Conservation (phyloP, 2,113 vertebrate genomes). For the Xyrauchen texanus region DNA sequence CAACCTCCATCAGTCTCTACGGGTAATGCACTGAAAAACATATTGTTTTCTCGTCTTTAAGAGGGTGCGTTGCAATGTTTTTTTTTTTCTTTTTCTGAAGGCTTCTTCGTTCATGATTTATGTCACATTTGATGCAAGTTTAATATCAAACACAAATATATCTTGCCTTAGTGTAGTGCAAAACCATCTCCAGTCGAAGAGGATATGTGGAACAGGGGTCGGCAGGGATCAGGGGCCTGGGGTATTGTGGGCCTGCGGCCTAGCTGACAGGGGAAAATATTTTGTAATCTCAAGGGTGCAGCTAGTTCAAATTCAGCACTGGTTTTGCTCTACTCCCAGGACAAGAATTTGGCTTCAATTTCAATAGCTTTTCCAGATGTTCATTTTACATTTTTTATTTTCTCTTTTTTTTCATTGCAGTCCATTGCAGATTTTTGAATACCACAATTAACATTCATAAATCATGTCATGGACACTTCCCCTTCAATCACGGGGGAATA, state of each 20-base stretch:
- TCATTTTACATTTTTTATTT: slow-evolving; percentile 60
- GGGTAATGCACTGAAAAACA: slow-evolving; percentile 55
- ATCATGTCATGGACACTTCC: slow-evolving; percentile 78
- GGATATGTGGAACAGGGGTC: slow-evolving; percentile 58
- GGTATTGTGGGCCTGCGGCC: slow-evolving; percentile 61
- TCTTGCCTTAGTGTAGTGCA: slow-evolving; percentile 68
- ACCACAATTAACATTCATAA: slow-evolving; percentile 78
- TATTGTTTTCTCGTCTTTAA: slow-evolving; percentile 63
- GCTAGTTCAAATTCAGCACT: slow-evolving; percentile 72
- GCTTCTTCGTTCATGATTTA: slow-evolving; percentile 63
- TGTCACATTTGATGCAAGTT: slow-evolving; percentile 67
- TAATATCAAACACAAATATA: slow-evolving; percentile 71
- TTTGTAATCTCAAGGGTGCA: slow-evolving; percentile 72
- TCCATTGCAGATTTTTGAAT: slow-evolving; percentile 74
- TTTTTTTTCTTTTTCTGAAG: too few relatives aligned
- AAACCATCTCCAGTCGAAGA: slow-evolving; percentile 59
- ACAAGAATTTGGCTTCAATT: slow-evolving; percentile 71
- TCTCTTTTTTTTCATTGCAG: slow-evolving; percentile 48
- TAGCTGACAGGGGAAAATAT: slow-evolving; percentile 73
- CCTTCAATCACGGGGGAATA: slow-evolving; percentile 73
- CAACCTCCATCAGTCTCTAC: slow-evolving; percentile 45
- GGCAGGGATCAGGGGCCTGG: slow-evolving; percentile 56
- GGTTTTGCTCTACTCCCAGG: slow-evolving; percentile 74
- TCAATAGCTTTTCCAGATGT: slow-evolving; percentile 79
- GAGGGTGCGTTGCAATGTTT: slow-evolving; percentile 44